Evolutionary conservation across 2,888 invertebrate species (phyloP).

Genomic region (Harmothoe impar): DNA sequence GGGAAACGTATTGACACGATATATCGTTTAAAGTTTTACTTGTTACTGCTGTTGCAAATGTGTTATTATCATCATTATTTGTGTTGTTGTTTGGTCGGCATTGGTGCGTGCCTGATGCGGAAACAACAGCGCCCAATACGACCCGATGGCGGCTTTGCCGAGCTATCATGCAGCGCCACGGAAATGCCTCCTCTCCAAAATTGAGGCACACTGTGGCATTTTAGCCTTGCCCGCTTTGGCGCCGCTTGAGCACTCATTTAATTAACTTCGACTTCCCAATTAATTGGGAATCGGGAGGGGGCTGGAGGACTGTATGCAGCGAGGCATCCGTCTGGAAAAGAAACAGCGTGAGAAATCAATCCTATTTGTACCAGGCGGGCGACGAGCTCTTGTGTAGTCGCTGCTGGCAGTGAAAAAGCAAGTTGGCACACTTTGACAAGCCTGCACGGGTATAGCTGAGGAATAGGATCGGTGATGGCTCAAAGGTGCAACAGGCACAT

Average conservation of each 20-base stretch:
- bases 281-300: neutral
- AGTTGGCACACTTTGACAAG: neutral
- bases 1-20: too few relatives aligned
- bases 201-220: neutral
- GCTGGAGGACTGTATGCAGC: neutral
- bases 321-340: constrained; percentile 31
- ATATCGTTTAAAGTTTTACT: too few relatives aligned
- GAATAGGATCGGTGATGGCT: too few relatives aligned
- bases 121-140: too few relatives aligned
- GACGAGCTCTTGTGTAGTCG: neutral
- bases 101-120: too few relatives aligned
- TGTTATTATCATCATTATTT: too few relatives aligned
- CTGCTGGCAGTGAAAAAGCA: constrained; percentile 1
- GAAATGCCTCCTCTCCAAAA: neutral
- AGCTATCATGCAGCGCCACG: too few relatives aligned
- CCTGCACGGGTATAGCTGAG: too few relatives aligned
- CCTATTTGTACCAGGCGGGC: constrained; percentile 28
- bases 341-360: constrained; percentile 58
- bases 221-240: neutral
- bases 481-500: too few relatives aligned
- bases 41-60: too few relatives aligned
- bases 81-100: too few relatives aligned
- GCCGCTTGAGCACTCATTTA: neutral
- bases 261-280: constrained; percentile 46
- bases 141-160: too few relatives aligned